Evolutionary conservation across 2,888 invertebrate genomes (phyloP), one percentile per base, ranked within the genome.

Genomic region (Antheraea assamensis): DNA sequence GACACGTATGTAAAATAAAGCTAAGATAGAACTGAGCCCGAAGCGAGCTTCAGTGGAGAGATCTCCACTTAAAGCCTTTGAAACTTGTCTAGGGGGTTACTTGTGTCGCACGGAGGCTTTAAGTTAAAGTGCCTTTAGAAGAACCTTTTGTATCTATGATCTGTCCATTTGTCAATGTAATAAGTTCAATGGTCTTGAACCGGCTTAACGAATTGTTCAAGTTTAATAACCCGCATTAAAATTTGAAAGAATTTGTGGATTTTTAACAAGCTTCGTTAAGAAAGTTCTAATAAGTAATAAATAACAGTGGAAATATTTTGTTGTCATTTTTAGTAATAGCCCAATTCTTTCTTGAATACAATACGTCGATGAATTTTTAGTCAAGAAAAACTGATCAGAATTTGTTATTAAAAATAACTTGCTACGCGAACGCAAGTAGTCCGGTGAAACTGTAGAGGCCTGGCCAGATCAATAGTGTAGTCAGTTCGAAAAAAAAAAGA

Each of bases 1-100:
- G 10, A 68, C 8, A 35, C 68, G n/a, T 35, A 30, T 30, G 35
- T 68, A 35, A 35, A 35, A 68, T 68, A 68, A 68, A 68, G 35
- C 78, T 78, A 74, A 72, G 61, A 76, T 64, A 74, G 78, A 78
- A 77, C 78, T 77, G 74, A 75, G 81, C 81, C 78, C 74, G 75
- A 72, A 75, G 79, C 82, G 74, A 79, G 79, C 75, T 77, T 74
- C 75, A 76, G 76, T 73, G 75, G 75, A 80, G 80, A 78, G 78
- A 79, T 81, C 81, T 80, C 77, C 81, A 82, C 82, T 83, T 79
- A 75, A 80, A 81, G 78, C 79, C 81, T 86, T 83, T 82, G 79
- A 84, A 86, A 85, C 81, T 86, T 66, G 76, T 72, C 73, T 73
- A 78, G 78, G 75, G 75, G 81, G 77, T 27, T 31, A 58, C 31